Conservation (phyloP, 2,888 invertebrate genomes). For the Oxystoma pomonae region DNA sequence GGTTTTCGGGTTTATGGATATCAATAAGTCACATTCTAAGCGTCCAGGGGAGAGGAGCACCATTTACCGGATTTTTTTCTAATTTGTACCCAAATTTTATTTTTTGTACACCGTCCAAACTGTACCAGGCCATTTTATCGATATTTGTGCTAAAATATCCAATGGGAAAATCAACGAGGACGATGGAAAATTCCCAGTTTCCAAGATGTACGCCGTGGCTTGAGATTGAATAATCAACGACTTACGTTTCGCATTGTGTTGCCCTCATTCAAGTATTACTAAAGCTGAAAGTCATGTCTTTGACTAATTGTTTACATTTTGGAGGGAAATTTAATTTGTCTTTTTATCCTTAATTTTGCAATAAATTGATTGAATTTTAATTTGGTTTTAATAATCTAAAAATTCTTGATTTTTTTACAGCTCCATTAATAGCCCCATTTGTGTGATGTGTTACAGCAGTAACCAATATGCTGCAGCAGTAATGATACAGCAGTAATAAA, state of each 20-base stretch:
- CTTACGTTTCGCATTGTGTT: constrained; percentile 36
- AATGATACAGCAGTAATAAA: too few relatives aligned
- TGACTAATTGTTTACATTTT: constrained; percentile 37
- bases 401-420: too few relatives aligned
- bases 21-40: constrained; percentile 38
- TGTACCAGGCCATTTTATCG: constrained; percentile 5
- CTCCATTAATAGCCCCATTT: too few relatives aligned
- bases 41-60: constrained; percentile 9
- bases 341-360: background rate
- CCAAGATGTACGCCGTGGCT: constrained; percentile 35
- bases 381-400: too few relatives aligned
- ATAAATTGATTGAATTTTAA: too few relatives aligned
- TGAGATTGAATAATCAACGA: constrained; percentile 26
- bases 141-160: constrained; percentile 1
- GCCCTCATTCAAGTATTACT: constrained; percentile 34
- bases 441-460: too few relatives aligned
- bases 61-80: constrained; percentile 13
- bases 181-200: constrained; percentile 28
- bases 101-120: background rate
- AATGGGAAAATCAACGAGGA: constrained; percentile 13
- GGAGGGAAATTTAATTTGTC: constrained; percentile 44
- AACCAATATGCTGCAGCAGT: too few relatives aligned
- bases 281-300: constrained; percentile 32
- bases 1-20: constrained; percentile 14
- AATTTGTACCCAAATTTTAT: too few relatives aligned